Evolutionary conservation across 2,888 invertebrate species (phyloP).

Genomic region (Orthosia cruda): DNA sequence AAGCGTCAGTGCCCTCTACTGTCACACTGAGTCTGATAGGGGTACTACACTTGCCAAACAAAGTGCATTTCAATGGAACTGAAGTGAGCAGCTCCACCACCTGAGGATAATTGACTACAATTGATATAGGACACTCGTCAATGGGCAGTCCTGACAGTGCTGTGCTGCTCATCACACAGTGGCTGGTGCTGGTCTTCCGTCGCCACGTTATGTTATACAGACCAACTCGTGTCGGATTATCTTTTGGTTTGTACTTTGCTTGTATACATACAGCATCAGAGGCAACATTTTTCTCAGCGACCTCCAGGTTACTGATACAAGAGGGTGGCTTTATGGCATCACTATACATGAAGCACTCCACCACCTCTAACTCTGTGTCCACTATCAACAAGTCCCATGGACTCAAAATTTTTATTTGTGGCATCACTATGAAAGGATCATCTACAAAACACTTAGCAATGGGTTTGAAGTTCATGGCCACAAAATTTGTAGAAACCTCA

Average conservation of each 20-base stretch:
- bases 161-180: constrained; percentile 90
- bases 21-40: constrained; percentile 94
- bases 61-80: constrained; percentile 93
- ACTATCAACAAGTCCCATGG: constrained; percentile 94
- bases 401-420: constrained; percentile 93
- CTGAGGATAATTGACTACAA: constrained; percentile 93
- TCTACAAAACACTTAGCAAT: constrained; percentile 93
- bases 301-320: constrained; percentile 84
- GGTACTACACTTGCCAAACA: constrained; percentile 94
- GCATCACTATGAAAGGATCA: constrained; percentile 94
- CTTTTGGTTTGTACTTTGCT: constrained; percentile 87
- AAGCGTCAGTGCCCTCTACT: constrained; percentile 97
- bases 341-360: constrained; percentile 85
- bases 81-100: constrained; percentile 95
- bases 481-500: constrained; percentile 93
- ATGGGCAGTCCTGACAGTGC: constrained; percentile 91
- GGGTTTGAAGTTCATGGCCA: constrained; percentile 93
- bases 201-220: constrained; percentile 89
- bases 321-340: constrained; percentile 82
- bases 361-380: constrained; percentile 93
- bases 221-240: constrained; percentile 85
- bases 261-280: constrained; percentile 87
- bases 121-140: constrained; percentile 92
- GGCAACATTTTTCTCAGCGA: constrained; percentile 85
- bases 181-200: constrained; percentile 79